These are phyloP conservation scores for Holothuria glaberrima DNA, from an alignment of 35 echinoderm and acorn worm species.

Conservation along the genomic window DNA sequence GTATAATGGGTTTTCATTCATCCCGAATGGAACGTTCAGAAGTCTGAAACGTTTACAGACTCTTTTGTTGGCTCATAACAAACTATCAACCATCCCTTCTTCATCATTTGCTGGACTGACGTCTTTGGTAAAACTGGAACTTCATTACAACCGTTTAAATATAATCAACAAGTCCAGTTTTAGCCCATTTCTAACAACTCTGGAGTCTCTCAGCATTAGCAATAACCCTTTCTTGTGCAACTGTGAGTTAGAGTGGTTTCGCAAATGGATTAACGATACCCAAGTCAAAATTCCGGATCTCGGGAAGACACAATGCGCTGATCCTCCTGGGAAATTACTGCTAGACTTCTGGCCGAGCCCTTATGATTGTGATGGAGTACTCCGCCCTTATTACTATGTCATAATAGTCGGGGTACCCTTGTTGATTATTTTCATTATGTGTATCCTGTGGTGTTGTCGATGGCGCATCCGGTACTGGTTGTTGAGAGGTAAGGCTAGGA, in stretches of 20 bases:
- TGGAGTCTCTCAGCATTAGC: slow-evolving; percentile 57
- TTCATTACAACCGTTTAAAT: slow-evolving; percentile 67
- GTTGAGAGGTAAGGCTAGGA: slow-evolving; percentile 53
- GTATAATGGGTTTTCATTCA: slow-evolving; percentile 69
- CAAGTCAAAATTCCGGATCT: slow-evolving; percentile 48
- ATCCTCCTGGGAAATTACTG: slow-evolving; percentile 50
- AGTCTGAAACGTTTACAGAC: slow-evolving; percentile 28
- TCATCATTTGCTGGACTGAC: slow-evolving; percentile 38
- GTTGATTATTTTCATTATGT: slow-evolving; percentile 13
- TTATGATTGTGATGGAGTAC: slow-evolving; percentile 68
- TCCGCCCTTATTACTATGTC: slow-evolving; percentile 56
- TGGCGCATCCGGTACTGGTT: slow-evolving; percentile 62
- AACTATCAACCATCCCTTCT: slow-evolving; percentile 48
- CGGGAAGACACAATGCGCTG: slow-evolving; percentile 45
- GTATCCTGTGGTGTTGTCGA: slow-evolving; percentile 33
- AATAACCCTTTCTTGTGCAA: slow-evolving; percentile 70
- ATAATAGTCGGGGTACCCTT: slow-evolving; percentile 41
- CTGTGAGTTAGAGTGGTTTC: slow-evolving; percentile 81
- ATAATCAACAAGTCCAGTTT: slow-evolving; percentile 67
- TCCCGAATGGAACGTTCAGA: slow-evolving; percentile 60
- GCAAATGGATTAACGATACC: slow-evolving; percentile 75
- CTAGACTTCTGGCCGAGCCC: slow-evolving; percentile 66
- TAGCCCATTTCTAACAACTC: slow-evolving; percentile 53
- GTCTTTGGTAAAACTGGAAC: slow-evolving; percentile 47
- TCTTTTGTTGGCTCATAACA: slow-evolving; percentile 64